Conservation (phyloP, 1,140 invertebrate genomes). For the Bactericera cockerelli region DNA sequence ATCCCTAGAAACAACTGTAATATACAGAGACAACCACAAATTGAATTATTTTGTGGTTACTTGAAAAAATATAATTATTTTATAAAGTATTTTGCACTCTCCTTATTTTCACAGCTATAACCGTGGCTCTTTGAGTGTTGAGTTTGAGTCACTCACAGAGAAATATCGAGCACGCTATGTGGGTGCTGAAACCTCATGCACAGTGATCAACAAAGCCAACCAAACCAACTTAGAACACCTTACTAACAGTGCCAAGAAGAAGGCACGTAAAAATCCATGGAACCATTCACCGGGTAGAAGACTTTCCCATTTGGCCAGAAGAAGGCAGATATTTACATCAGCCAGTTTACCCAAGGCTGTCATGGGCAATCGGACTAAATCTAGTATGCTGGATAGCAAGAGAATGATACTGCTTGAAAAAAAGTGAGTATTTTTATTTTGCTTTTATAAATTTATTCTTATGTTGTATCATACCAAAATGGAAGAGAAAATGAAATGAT, state of each 20-base stretch:
- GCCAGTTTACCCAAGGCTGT: slow-evolving; percentile 30
- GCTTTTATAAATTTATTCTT: too few species aligned
- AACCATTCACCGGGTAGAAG: slow-evolving; percentile 46
- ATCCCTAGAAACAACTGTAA: too few species aligned
- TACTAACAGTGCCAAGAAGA: slow-evolving; percentile 36
- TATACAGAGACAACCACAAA: too few species aligned
- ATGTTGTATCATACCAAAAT: too few species aligned
- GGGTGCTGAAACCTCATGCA: slow-evolving; percentile 45
- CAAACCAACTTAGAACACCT: slow-evolving; percentile 28
- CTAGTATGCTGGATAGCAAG: slow-evolving; percentile 16
- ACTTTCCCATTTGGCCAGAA: slow-evolving; percentile 44
- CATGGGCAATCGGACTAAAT: background rate
- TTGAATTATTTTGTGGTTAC: too few species aligned
- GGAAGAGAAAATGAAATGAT: too few species aligned
- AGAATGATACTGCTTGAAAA: slow-evolving; percentile 35
- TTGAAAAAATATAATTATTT: too few species aligned
- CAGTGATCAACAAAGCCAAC: slow-evolving; percentile 40
- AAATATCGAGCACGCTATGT: slow-evolving; percentile 44
- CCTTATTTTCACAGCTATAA: slow-evolving; percentile 50
- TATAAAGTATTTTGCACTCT: too few species aligned
- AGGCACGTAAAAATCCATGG: slow-evolving; percentile 33
- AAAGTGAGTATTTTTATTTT: slow-evolving; percentile 33
- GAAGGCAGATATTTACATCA: slow-evolving; percentile 46
- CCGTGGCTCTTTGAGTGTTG: slow-evolving; percentile 38
- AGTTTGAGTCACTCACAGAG: slow-evolving; percentile 39